A percentile compares a stretch with the other conserved stretches of the same genome.
phyloP scores from a whole-genome alignment of 2,797 vertebrate genomes.

The Sciurus vulgaris region DNA sequence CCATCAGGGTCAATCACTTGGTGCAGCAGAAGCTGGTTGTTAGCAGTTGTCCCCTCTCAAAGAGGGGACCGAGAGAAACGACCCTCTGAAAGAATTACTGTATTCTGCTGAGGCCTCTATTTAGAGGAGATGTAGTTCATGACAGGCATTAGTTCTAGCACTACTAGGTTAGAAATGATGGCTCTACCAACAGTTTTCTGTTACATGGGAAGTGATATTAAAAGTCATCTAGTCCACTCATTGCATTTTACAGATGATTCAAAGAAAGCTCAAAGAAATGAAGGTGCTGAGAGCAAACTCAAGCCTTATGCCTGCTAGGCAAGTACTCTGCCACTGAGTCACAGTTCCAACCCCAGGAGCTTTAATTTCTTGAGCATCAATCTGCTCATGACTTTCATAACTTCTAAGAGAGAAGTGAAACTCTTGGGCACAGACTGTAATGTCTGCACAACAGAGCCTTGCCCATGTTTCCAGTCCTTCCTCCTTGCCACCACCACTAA shows the following conservation, averaged over 20 bases:
- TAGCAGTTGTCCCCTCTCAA: slow-evolving; percentile 7
- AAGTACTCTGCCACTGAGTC: no score
- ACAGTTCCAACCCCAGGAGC: neutral
- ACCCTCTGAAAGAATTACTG: neutral
- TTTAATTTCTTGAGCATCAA: slow-evolving; percentile 40
- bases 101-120: neutral
- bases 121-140: neutral
- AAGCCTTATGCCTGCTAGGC: no score
- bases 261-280: slow-evolving; percentile 46
- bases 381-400: neutral
- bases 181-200: neutral
- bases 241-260: slow-evolving; percentile 1
- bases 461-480: neutral
- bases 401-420: slow-evolving; percentile 18
- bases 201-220: neutral
- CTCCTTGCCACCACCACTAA: neutral
- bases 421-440: slow-evolving; percentile 13
- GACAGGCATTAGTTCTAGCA: neutral
- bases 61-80: neutral
- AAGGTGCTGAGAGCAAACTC: neutral
- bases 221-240: neutral
- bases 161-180: slow-evolving; percentile 21
- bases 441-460: neutral
- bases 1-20: slow-evolving; percentile 9
- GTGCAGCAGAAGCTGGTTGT: slow-evolving; percentile 13